These are phyloP conservation scores for Schizothorax lantsangensis DNA, from an alignment of 2,797 vertebrate species.

Conservation along the genomic window DNA sequence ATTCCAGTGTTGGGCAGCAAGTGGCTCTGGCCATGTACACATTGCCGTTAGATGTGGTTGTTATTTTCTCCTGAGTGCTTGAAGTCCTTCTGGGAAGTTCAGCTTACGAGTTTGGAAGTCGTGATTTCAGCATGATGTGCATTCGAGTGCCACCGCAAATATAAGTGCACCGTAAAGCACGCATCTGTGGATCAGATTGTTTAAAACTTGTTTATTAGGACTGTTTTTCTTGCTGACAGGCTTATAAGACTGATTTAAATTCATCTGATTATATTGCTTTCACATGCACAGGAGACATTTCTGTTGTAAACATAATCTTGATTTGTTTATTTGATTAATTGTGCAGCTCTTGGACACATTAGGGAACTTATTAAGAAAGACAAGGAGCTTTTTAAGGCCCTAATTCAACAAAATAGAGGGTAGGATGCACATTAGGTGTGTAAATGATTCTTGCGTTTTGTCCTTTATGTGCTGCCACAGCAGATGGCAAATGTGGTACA, in stretches of 20 bases:
- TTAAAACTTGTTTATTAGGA: conserved; percentile 36
- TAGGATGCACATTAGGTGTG: conserved; percentile 26
- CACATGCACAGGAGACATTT: not conserved
- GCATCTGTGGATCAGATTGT: conserved; percentile 22
- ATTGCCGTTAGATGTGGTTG: not conserved
- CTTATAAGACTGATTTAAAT: conserved; percentile 11
- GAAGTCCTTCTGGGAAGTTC: not conserved
- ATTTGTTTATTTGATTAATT: conserved; percentile 35
- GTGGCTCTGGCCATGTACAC: conserved; percentile 23
- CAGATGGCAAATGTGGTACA: conserved; percentile 30
- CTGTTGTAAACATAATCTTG: not conserved
- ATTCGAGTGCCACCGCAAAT: not conserved
- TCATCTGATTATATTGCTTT: not conserved
- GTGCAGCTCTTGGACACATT: conserved; percentile 1
- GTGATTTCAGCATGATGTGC: conserved; percentile 9
- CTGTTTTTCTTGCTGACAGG: conserved; percentile 17
- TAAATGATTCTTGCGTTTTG: conserved; percentile 17
- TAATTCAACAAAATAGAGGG: conserved; percentile 10
- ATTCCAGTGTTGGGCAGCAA: conserved; percentile 34
- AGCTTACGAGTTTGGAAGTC: not conserved
- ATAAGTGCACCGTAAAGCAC: conserved; percentile 9
- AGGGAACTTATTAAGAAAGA: not conserved
- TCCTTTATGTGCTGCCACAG: conserved; percentile 27
- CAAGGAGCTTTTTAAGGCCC: conserved; percentile 19
- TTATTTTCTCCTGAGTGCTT: not conserved